These are phyloP conservation scores for Agrilus biguttatus DNA, from an alignment of 2,888 invertebrate species.

Conservation along the genomic window DNA sequence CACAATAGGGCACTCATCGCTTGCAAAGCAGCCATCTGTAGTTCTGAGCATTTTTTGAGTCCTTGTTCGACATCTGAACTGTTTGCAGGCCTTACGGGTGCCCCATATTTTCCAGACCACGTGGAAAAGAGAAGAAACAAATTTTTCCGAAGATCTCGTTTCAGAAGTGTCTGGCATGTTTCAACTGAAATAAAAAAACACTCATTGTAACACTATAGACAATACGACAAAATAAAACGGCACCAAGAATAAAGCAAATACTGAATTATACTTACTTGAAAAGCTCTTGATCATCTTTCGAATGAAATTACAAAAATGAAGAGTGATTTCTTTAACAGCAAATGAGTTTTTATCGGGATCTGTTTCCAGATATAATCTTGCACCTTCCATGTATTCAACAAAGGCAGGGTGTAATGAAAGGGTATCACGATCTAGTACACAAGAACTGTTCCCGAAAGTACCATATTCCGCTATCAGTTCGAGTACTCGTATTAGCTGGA, in stretches of 20 bases:
- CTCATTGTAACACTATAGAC: neutral
- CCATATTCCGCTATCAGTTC: conserved; percentile 85
- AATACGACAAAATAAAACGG: neutral
- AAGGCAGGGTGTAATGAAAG: conserved; percentile 75
- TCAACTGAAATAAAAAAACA: conserved; percentile 55
- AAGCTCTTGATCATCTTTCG: conserved; percentile 89
- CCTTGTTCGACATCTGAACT: conserved; percentile 12
- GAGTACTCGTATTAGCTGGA: conserved; percentile 83
- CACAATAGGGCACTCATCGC: conserved; percentile 94
- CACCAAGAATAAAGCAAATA: neutral
- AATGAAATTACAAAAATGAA: conserved; percentile 89
- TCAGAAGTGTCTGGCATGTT: conserved; percentile 68
- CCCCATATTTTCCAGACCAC: conserved; percentile 84
- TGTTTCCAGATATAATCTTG: conserved; percentile 75
- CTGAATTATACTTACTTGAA: conserved; percentile 49
- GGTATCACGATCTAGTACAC: conserved; percentile 69
- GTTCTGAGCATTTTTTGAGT: conserved; percentile 29
- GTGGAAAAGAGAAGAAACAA: conserved; percentile 84
- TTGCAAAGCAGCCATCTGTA: conserved; percentile 42
- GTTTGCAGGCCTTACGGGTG: conserved; percentile 36
- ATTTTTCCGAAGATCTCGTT: conserved; percentile 72
- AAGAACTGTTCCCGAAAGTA: conserved; percentile 74
- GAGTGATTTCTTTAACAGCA: conserved; percentile 75
- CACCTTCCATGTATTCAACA: conserved; percentile 91
- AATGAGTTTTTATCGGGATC: conserved; percentile 89